Base-by-base conservation (phyloP, 2,113 vertebrate species). In the Mobula birostris region DNA sequence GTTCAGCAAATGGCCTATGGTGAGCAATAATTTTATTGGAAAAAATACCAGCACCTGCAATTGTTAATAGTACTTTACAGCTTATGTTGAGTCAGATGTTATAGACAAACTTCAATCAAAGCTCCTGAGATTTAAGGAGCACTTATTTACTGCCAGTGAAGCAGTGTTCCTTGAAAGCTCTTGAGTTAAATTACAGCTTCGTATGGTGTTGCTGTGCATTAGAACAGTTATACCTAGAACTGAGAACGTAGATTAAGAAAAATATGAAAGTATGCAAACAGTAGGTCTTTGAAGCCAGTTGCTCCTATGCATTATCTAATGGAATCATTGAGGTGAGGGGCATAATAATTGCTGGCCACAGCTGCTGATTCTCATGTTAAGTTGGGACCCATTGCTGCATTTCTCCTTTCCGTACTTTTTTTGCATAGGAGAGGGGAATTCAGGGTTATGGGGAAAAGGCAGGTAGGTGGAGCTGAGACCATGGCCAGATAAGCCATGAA, bases 1-100 rank as follows among this genome's bases (percentile, higher is more conserved):
- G 96, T 97, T 94, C 96, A 96, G 91, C 97, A 97, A 95, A 97
- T 97, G 97, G 97, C 97, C 0, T 97, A 97, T 27, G 97, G 97
- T 97, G 95, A 94, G 96, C 95, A 24, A 76, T 72, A 48, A 48
- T 93, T 74, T 74, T 76, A 74, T 93, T 93, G 40, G 5, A 93
- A 76, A 76, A 7, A 14, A 40, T 58, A 85, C 2, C 72, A 0
- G 78, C 24, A 21, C 8, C 15, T 90, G 21, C 82, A 27, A 56
- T 83, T 83, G 40, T 88, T 12, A 63, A n/a, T 63, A 63, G 0
- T 5, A 29, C 27, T 63, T 63, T 66, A 29, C 58, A 19, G 27
- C n/a, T 19, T 32, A 90, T 66, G 27, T 68, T 15, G 61, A 68
- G 85, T 29, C 63, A n/a, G 85, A 15, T 90, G 29, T 90, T 68